Percentiles rank a stretch among this genome's conserved stretches.
Evolutionary conservation across 2,113 vertebrate genomes (phyloP).

Genomic region (Mobula hypostoma): DNA sequence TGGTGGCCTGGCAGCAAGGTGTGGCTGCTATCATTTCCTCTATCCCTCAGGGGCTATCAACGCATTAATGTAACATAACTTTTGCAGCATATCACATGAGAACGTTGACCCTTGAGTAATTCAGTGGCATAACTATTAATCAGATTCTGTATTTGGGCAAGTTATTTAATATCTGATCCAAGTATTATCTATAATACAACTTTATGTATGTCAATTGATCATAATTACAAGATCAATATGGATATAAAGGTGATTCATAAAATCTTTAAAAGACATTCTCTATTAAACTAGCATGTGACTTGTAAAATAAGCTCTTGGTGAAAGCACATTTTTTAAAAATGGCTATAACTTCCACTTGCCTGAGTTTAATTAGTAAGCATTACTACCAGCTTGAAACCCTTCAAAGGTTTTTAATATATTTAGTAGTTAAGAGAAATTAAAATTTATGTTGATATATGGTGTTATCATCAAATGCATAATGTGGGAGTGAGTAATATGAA

Average conservation of each 20-base stretch:
- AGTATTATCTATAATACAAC: neutral
- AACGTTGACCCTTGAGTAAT: neutral
- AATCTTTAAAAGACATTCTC: neutral
- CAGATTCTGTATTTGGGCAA: neutral
- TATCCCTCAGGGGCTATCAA: neutral
- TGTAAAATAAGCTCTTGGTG: neutral
- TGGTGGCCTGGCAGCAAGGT: neutral
- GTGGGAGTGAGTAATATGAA: neutral
- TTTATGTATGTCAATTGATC: neutral
- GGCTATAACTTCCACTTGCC: constrained; percentile 11
- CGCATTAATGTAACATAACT: neutral
- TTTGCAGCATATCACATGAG: neutral
- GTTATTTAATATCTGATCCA: neutral
- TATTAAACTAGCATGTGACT: neutral
- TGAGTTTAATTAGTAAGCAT: constrained; percentile 29
- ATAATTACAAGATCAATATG: neutral
- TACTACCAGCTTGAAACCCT: constrained; percentile 4
- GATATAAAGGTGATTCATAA: neutral
- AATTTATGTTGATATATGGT: constrained; percentile 23
- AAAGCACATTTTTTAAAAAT: neutral
- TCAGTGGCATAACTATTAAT: neutral
- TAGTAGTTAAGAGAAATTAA: constrained; percentile 29
- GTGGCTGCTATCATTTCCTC: neutral
- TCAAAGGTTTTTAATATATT: constrained; percentile 29
- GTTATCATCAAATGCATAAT: constrained; percentile 31